Percentiles rank a stretch among this genome's conserved stretches.
Conservation (phyloP, 2,113 vertebrate species). For the Cottus gobio region DNA sequence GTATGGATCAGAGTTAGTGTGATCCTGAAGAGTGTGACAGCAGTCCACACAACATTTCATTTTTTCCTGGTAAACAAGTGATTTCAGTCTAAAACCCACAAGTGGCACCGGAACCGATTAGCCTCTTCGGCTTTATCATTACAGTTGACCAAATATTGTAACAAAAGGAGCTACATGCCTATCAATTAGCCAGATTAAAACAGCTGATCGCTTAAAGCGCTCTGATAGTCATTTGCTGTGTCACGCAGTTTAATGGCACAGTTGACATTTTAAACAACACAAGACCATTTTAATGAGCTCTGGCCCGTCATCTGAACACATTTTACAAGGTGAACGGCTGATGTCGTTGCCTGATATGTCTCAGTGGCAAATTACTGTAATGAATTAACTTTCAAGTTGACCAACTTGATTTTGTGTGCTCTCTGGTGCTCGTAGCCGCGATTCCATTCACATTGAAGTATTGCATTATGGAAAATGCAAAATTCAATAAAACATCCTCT, state of each 20-base stretch:
- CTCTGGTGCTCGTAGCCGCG: no score
- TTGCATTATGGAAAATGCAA: not conserved
- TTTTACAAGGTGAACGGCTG: conserved; percentile 17
- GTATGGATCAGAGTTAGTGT: not conserved
- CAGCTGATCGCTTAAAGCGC: conserved; percentile 4
- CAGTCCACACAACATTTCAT: conserved; percentile 45
- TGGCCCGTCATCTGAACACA: not conserved
- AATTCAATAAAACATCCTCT: no score
- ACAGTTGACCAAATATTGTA: not conserved
- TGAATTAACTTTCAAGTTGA: not conserved
- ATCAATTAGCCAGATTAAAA: conserved; percentile 9
- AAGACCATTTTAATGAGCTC: conserved; percentile 28
- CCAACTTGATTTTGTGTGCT: not conserved
- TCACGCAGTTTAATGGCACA: conserved; percentile 11
- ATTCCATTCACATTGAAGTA: not conserved
- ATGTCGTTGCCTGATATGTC: conserved; percentile 7
- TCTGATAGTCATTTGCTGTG: not conserved
- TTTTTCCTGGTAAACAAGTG: conserved; percentile 32
- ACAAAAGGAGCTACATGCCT: not conserved
- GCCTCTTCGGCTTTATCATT: conserved; percentile 12
- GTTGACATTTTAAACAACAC: conserved; percentile 29
- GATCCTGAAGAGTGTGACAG: conserved; percentile 14
- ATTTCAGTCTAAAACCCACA: conserved; percentile 10
- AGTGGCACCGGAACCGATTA: not conserved
- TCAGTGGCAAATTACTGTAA: conserved; percentile 4